Evolutionary conservation across 2,797 vertebrate species (phyloP).

Genomic region (Halcyon smyrnensis): DNA sequence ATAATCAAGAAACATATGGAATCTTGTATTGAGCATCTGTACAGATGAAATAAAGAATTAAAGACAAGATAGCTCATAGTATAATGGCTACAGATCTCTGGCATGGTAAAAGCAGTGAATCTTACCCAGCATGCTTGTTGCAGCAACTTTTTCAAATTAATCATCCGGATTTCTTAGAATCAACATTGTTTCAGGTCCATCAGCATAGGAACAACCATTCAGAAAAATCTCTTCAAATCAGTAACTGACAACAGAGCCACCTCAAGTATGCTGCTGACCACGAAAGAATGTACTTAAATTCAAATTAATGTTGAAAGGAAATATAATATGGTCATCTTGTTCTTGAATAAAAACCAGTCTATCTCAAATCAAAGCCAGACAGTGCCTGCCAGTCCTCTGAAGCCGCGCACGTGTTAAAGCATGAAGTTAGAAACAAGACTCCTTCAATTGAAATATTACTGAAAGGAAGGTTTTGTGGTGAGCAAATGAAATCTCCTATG

Average conservation of each 20-base stretch:
- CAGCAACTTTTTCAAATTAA: not conserved
- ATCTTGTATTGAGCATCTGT: not conserved
- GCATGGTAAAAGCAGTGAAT: not conserved
- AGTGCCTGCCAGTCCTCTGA: not conserved
- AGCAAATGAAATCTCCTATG: constrained; percentile 22
- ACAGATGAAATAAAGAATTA: constrained; percentile 14
- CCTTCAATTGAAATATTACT: not conserved
- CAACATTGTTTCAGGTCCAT: not conserved
- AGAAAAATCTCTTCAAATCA: not conserved
- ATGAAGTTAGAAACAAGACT: not conserved
- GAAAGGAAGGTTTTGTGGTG: constrained; percentile 24
- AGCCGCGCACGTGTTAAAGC: not conserved
- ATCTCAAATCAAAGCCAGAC: not conserved
- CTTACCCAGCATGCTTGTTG: not conserved
- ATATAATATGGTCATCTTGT: not conserved
- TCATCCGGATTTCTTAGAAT: not conserved
- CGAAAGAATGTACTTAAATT: not conserved
- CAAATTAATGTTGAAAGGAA: not conserved
- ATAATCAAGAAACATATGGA: not conserved
- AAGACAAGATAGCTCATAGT: not conserved
- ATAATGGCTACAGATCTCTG: not conserved
- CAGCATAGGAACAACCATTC: not conserved
- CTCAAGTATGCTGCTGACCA: not conserved
- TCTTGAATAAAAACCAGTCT: not conserved
- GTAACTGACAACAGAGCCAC: not conserved